phyloP scores from a whole-genome alignment of 2,888 invertebrate species.

The Thera obeliscata region DNA sequence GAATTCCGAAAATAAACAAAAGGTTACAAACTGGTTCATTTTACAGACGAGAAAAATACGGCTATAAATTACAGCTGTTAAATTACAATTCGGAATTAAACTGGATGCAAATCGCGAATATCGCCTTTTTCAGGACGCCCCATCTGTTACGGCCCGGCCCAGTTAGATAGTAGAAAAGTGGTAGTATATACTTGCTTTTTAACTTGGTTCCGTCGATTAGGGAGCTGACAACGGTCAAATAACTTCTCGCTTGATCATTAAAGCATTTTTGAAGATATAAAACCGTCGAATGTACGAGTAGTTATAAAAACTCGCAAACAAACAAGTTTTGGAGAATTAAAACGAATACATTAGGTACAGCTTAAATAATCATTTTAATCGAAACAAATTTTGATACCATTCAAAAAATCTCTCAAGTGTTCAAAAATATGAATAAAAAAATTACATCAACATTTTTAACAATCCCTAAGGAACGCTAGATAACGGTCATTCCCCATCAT shows the following conservation, averaged over 20 bases:
- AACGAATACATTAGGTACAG: no score
- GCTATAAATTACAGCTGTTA: conserved; percentile 41
- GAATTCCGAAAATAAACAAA: conserved; percentile 29
- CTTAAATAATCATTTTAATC: no score
- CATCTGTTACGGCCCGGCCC: conserved; percentile 33
- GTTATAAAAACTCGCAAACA: no score
- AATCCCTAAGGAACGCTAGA: conserved; percentile 5
- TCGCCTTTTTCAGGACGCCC: conserved; percentile 32
- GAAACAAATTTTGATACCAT: no score
- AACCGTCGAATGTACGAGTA: no score
- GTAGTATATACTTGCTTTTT: conserved; percentile 2
- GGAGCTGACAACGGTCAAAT: no score
- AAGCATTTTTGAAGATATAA: no score
- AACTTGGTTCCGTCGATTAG: conserved; percentile 1
- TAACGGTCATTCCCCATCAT: conserved; percentile 16
- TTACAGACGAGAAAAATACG: conserved; percentile 37
- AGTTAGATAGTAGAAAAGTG: conserved; percentile 35
- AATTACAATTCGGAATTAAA: conserved; percentile 44
- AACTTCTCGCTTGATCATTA: no score
- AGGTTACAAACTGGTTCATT: conserved; percentile 36
- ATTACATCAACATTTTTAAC: neutral
- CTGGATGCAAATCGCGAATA: conserved; percentile 40
- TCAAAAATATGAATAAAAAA: no score
- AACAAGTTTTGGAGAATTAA: no score
- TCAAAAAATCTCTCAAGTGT: no score